Evolutionary conservation across 2,888 invertebrate genomes (phyloP), one percentile per base, ranked within the genome.

Genomic region (Spatulosminthurus flaviceps): DNA sequence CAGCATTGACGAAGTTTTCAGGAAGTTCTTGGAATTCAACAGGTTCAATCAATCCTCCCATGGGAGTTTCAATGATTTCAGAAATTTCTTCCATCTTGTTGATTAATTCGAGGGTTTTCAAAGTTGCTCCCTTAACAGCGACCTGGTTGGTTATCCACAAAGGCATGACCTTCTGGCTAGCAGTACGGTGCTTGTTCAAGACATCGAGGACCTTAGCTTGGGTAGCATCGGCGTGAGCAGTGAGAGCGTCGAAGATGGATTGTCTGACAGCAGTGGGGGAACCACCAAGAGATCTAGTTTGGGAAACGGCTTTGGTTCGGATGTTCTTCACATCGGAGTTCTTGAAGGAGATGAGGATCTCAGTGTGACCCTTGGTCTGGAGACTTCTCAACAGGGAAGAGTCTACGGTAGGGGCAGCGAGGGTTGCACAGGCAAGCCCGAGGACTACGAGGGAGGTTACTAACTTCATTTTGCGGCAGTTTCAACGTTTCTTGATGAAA

Each of bases 71-170:
- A 1, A 13, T 28, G 64, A 75, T 28, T 11, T 28, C 64, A 13
- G 75, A 29, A 26, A 75, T 28, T 0, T 75, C 75, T 4, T 29
- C 24, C 22, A 29, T 0, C 16, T 7, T 11, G 29, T 29, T 29
- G 28, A 72, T 13, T 22, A 1, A 0, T 16, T 41, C 42, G 41
- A 76, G n/a, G 41, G 24, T 11, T 9, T 19, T 66, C 19, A 28
- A 5, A 43, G 64, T 26, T n/a, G 76, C 76, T n/a, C 34, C 42
- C 28, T 42, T 66, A 42, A 76, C n/a, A 34, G 19, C n/a, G 76
- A 76, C 42, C 67, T 76, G 41, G 67, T 76, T 76, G 42, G 76
- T 67, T 11, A 66, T 67, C 76, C 76, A 76, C 41, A 76, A 28
- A 24, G 64, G 43, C 19, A 4, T 0, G 22, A 76, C 67, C 16